Conservation (phyloP, 1,140 invertebrate species). For the Drosophila melanica region DNA sequence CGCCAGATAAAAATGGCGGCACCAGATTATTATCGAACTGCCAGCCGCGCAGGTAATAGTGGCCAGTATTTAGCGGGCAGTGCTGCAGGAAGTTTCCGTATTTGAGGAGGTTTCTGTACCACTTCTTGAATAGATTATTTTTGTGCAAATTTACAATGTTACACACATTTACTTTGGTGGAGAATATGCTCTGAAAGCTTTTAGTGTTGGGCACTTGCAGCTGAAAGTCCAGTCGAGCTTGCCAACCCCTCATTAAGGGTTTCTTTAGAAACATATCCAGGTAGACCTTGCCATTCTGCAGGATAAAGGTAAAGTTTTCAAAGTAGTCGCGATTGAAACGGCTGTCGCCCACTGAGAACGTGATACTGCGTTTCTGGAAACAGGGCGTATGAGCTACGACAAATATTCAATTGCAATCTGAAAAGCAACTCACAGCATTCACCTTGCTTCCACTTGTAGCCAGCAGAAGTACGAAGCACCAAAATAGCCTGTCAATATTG, state of each 20-base stretch:
- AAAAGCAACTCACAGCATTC: conserved; percentile 35
- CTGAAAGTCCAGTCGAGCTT: conserved; percentile 55
- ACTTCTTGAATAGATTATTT: conserved; percentile 60
- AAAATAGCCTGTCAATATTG: background rate
- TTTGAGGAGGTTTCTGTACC: conserved; percentile 55
- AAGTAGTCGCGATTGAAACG: conserved; percentile 53
- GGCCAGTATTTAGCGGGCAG: conserved; percentile 41
- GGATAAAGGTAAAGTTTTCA: conserved; percentile 50
- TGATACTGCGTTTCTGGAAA: conserved; percentile 42
- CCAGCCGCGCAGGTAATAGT: conserved; percentile 54
- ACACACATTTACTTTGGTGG: conserved; percentile 58
- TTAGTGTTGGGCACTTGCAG: conserved; percentile 52
- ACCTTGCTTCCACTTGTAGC: background rate
- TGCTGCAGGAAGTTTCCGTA: conserved; percentile 61
- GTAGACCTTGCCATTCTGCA: conserved; percentile 42
- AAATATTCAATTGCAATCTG: background rate
- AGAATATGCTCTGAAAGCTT: conserved; percentile 63
- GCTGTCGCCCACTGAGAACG: conserved; percentile 47
- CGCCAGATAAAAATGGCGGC: conserved; percentile 49
- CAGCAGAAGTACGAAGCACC: background rate
- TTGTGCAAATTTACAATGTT: conserved; percentile 53
- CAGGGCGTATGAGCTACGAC: background rate
- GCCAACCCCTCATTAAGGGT: conserved; percentile 43
- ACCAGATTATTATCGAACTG: conserved; percentile 49
- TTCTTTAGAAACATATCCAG: conserved; percentile 53